A percentile compares a stretch with the other conserved stretches of the same genome.
Evolutionary conservation across 2,113 vertebrate species (phyloP).

Genomic region (Sinosuthora webbiana): DNA sequence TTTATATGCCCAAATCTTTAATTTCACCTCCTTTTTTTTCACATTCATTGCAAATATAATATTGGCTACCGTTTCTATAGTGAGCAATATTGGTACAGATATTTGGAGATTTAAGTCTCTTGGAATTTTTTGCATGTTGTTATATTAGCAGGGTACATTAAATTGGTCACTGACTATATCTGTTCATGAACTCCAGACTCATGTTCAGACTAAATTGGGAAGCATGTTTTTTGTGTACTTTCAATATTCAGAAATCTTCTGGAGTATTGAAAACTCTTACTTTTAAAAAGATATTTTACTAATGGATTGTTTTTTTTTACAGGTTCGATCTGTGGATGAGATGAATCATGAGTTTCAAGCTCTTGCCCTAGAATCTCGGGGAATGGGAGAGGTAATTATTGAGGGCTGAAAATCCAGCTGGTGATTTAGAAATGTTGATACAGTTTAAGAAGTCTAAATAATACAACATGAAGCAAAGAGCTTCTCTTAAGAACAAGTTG

Average conservation of each 20-base stretch:
- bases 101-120: background rate
- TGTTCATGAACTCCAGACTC: background rate
- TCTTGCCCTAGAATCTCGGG: slow-evolving; percentile 95
- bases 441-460: background rate
- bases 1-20: background rate
- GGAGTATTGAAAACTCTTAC: background rate
- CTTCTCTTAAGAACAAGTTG: background rate
- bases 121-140: background rate
- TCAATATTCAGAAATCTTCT: background rate
- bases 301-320: background rate
- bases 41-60: background rate
- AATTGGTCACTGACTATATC: background rate
- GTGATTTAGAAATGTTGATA: background rate
- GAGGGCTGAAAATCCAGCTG: background rate
- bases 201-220: background rate
- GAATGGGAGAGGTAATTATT: slow-evolving; percentile 95
- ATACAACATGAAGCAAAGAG: background rate
- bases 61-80: background rate
- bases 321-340: slow-evolving; percentile 94
- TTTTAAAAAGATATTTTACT: background rate
- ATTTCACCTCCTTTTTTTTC: background rate
- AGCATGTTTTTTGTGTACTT: background rate
- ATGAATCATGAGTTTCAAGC: slow-evolving; percentile 99
- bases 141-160: background rate
- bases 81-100: background rate